Evolutionary conservation across 2,797 vertebrate species (phyloP).

Genomic region (Dipus sagitta): DNA sequence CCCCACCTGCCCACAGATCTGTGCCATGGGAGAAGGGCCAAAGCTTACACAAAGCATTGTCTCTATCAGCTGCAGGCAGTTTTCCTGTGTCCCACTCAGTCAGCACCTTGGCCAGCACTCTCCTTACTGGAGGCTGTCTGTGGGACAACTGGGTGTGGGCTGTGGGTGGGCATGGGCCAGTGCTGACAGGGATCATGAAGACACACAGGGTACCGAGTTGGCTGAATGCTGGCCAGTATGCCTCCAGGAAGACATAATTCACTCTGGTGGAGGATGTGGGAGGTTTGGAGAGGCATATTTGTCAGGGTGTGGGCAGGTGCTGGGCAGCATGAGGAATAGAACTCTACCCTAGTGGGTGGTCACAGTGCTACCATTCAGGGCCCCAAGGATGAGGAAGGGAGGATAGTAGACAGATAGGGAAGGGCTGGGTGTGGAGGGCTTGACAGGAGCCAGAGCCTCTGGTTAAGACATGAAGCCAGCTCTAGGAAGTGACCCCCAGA

Average conservation of each 20-base stretch:
- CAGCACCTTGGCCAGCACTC: constrained; percentile 2
- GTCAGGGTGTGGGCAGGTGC: background rate
- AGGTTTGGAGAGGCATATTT: background rate
- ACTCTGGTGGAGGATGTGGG: background rate
- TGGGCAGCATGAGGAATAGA: background rate
- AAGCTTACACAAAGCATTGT: background rate
- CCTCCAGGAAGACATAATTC: background rate
- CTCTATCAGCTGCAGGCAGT: background rate
- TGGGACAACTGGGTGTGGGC: background rate
- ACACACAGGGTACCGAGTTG: background rate
- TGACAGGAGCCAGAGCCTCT: background rate
- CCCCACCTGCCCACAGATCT: constrained; percentile 20
- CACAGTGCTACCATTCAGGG: background rate
- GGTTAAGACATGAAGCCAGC: background rate
- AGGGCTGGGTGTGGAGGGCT: background rate
- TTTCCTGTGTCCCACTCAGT: background rate
- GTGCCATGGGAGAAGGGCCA: background rate
- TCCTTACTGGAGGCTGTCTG: background rate
- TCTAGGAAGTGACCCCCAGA: background rate
- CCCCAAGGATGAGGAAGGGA: background rate
- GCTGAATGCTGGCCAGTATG: background rate
- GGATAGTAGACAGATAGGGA: background rate
- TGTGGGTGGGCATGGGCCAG: background rate
- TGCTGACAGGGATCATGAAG: background rate
- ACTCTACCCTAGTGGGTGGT: background rate